Evolutionary conservation across 2,113 vertebrate genomes (phyloP).

Genomic region (Alouatta palliata): DNA sequence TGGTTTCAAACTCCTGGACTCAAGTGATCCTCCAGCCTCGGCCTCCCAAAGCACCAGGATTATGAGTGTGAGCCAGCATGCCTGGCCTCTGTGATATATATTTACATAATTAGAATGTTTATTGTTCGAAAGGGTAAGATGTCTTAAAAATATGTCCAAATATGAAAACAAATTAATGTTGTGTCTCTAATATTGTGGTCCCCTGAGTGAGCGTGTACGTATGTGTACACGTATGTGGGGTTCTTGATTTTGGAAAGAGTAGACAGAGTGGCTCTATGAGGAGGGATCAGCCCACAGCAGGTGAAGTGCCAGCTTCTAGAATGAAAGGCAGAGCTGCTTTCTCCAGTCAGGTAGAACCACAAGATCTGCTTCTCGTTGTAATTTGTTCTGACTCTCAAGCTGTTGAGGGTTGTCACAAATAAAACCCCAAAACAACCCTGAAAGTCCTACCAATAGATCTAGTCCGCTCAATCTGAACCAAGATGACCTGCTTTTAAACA

Average conservation of each 20-base stretch:
- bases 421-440: background rate
- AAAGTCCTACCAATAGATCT: background rate
- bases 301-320: background rate
- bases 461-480: background rate
- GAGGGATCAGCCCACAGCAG: background rate
- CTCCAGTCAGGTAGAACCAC: no score
- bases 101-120: background rate
- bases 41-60: no score
- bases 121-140: background rate
- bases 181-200: background rate
- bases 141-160: background rate
- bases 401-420: background rate
- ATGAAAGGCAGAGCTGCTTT: background rate
- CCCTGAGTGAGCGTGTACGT: background rate
- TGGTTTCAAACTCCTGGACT: no score
- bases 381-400: background rate
- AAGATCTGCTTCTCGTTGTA: background rate
- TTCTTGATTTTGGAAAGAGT: background rate
- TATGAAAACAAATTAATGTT: background rate
- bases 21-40: no score
- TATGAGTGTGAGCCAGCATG: no score
- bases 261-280: background rate
- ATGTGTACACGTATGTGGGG: background rate
- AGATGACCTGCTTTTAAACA: background rate
- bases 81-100: background rate